Base-by-base conservation (phyloP, 2,113 vertebrate genomes). In the Cryptomyrus ogoouensis region DNA sequence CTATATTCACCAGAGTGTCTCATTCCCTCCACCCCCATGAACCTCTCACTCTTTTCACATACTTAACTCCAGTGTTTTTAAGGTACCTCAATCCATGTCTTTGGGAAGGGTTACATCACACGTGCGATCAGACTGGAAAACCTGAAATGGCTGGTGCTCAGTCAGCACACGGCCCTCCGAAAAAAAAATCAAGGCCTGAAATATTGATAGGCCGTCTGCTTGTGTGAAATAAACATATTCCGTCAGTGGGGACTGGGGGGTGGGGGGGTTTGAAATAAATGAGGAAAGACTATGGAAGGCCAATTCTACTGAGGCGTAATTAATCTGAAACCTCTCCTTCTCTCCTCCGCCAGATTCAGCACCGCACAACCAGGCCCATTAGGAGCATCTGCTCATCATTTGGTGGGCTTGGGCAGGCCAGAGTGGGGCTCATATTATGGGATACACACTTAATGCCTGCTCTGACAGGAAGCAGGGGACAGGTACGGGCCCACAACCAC, bases 271-370 rank as follows among this genome's bases (percentile, higher is more conserved):
- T 87, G 85, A 87, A 89, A 50, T 15, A 50, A 50, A 50, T 50
- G 49, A 50, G 49, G 80, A 66, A 39, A 87, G 89, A 90, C 92
- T 91, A 87, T 91, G 93, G 93, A 93, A 91, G 90, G 90, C 88
- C 80, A 92, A 90, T 87, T 94, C 94, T 91, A 92, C 12, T 74
- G 93, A 92, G 94, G 91, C 90, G 86, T 92, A 94, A 94, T 95
- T 95, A 95, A 94, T 92, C 90, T 93, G 89, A 44, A 35, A 88
- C 92, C 87, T 87, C 31, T 17, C 12, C 77, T 88, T 91, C 66
- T 35, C 58, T 31, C 44, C 27, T 70, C 88, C 83, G 83, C 88
- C n/a, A 89, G 88, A 91, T 74, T 50, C 83, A 80, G 56, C 86
- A 52, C 66, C 77, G 86, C 89, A 89, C 83, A 89, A 56, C 52